Conservation (phyloP, 2,797 vertebrate genomes). For the Lacerta agilis region DNA sequence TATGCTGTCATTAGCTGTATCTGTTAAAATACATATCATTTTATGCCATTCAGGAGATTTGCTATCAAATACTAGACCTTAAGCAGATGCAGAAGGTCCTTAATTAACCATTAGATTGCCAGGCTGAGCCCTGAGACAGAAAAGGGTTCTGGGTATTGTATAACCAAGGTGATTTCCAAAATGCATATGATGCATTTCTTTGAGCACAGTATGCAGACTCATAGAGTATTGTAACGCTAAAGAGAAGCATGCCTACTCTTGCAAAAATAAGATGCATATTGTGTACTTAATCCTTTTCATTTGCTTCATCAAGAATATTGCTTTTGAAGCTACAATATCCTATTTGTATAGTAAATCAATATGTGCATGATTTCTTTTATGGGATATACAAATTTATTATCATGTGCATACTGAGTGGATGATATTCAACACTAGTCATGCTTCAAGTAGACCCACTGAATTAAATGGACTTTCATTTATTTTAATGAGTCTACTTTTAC, state of each 20-base stretch:
- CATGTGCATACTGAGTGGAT: not conserved
- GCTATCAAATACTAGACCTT: slow-evolving; percentile 75
- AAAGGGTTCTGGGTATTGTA: not conserved
- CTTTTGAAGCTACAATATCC: not conserved
- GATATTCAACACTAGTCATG: too few relatives aligned
- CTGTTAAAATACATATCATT: slow-evolving; percentile 83
- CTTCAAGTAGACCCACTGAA: too few relatives aligned
- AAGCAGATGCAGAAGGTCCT: slow-evolving; percentile 69
- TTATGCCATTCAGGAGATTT: slow-evolving; percentile 79
- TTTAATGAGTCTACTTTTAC: too few relatives aligned
- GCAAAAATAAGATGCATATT: not conserved
- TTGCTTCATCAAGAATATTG: not conserved
- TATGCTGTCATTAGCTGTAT: slow-evolving; percentile 84
- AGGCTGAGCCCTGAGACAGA: slow-evolving; percentile 1
- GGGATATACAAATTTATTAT: not conserved
- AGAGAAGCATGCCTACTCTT: not conserved
- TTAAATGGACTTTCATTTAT: too few relatives aligned
- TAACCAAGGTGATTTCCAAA: not conserved
- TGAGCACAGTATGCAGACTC: slow-evolving; percentile 6
- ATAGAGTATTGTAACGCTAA: not conserved
- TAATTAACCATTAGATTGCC: slow-evolving; percentile 74
- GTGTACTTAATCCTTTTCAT: not conserved
- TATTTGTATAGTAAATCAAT: not conserved
- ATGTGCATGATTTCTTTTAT: not conserved
- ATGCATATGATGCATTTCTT: not conserved